Base-by-base conservation (phyloP, 2,888 invertebrate genomes). In the Meandrusa payeni region DNA sequence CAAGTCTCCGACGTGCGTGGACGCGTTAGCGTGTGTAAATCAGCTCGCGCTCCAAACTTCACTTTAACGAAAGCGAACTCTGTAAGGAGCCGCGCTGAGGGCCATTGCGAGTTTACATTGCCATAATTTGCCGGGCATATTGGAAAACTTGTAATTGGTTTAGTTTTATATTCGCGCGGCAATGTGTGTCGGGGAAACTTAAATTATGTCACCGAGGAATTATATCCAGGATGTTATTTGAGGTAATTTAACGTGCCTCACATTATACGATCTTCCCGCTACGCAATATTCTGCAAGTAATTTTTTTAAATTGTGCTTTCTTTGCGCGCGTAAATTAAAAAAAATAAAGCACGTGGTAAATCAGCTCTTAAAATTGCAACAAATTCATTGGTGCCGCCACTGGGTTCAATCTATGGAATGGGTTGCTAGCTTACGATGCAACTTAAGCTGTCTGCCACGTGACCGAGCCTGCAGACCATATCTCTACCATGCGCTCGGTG, bases 111-210 rank as follows among this genome's bases (percentile, higher is more conserved):
- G 67, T 74, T 75, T 66, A 74, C 76, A 78, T 73, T 76, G 73
- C 69, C 77, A 80, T 81, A 78, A 82, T 80, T 77, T 75, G 67
- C 76, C 65, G 63, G 70, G 70, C 76, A 76, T 80, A 81, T 81
- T 80, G 78, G 79, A 77, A 82, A 81, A 83, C 80, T 82, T 83
- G 76, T 81, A 81, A 83, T 82, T 82, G 79, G 70, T 79, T 83
- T 78, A 79, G 76, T 83, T 80, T 82, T 81, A 77, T 81, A 75
- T 79, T 76, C 69, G 69, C 61, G 60, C 57, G 53, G 61, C 61
- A 63, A 69, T 76, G 68, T 76, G 71, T 71, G 69, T 60, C 54
- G 54, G 56, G 51, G 51, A 60, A 76, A 75, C 76, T 77, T 73
- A 68, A 38, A 32, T 43, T 32, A 43, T 43, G 32, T 32, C 32